Conservation (phyloP, 2,113 vertebrate genomes). For the Oncorhynchus kisutch region DNA sequence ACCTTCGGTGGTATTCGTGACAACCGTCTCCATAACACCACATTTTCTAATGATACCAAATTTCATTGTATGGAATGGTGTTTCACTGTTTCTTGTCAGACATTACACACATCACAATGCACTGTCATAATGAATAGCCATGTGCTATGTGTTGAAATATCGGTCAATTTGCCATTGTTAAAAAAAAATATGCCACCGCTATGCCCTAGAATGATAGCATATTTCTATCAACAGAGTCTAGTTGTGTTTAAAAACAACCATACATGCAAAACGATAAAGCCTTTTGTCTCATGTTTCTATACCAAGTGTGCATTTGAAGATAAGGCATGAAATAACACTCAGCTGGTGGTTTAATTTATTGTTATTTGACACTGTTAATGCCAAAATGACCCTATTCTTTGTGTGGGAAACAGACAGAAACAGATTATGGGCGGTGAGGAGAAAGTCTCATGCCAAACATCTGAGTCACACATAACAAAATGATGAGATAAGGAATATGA, state of each 20-base stretch:
- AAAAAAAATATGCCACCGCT: neutral
- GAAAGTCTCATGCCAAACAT: slow-evolving; percentile 5
- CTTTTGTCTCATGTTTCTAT: slow-evolving; percentile 34
- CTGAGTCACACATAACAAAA: slow-evolving; percentile 38
- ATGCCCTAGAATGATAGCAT: slow-evolving; percentile 30
- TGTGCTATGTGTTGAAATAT: slow-evolving; percentile 40
- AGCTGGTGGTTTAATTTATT: slow-evolving; percentile 37
- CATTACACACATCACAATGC: neutral
- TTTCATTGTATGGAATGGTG: neutral
- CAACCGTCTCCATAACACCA: too few species aligned
- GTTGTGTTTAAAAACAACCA: slow-evolving; percentile 17
- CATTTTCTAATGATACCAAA: too few species aligned
- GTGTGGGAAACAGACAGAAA: slow-evolving; percentile 33
- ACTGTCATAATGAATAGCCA: neutral
- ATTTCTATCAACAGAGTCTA: slow-evolving; percentile 39
- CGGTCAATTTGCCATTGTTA: slow-evolving; percentile 23
- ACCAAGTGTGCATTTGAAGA: slow-evolving; percentile 60
- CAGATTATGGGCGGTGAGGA: slow-evolving; percentile 12
- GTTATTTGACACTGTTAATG: slow-evolving; percentile 42
- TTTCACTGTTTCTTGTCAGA: neutral
- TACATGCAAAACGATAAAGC: slow-evolving; percentile 28
- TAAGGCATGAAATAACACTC: slow-evolving; percentile 32
- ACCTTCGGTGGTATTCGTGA: too few species aligned
- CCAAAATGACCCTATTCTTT: slow-evolving; percentile 53
- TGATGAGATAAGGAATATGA: slow-evolving; percentile 5